Conservation (phyloP, 2,113 vertebrate genomes). For the Suricata suricatta region DNA sequence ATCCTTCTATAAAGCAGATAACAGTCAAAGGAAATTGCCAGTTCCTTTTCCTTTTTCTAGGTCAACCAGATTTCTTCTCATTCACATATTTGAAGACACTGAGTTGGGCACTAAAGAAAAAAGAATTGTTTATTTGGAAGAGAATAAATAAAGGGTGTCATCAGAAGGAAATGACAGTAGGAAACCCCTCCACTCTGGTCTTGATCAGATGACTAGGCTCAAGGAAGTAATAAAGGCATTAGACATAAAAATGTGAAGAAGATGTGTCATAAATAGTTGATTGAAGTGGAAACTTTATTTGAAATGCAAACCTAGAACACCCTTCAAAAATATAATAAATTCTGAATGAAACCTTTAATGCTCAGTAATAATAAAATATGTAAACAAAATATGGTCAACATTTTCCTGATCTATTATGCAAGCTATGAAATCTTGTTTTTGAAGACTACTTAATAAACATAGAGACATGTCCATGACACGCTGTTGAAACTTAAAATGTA, state of each 20-base stretch:
- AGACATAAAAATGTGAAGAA: background rate
- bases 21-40: background rate
- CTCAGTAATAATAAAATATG: background rate
- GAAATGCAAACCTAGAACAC: background rate
- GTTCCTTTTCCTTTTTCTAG: background rate
- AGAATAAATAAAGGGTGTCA: background rate
- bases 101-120: background rate
- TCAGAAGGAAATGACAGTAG: background rate
- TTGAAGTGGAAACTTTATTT: background rate
- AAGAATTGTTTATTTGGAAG: background rate
- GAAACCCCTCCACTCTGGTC: background rate
- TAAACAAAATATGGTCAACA: background rate
- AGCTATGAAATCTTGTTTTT: background rate
- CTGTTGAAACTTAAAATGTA: background rate
- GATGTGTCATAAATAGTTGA: background rate
- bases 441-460: background rate
- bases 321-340: slow-evolving; percentile 18
- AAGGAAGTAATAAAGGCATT: background rate
- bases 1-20: background rate
- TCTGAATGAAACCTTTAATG: background rate
- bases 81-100: background rate
- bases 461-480: background rate
- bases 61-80: background rate
- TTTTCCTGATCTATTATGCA: background rate
- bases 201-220: background rate